Percentiles rank a stretch among this genome's conserved stretches.
phyloP scores from a whole-genome alignment of 1,140 invertebrate genomes.

The Nebria ingens region DNA sequence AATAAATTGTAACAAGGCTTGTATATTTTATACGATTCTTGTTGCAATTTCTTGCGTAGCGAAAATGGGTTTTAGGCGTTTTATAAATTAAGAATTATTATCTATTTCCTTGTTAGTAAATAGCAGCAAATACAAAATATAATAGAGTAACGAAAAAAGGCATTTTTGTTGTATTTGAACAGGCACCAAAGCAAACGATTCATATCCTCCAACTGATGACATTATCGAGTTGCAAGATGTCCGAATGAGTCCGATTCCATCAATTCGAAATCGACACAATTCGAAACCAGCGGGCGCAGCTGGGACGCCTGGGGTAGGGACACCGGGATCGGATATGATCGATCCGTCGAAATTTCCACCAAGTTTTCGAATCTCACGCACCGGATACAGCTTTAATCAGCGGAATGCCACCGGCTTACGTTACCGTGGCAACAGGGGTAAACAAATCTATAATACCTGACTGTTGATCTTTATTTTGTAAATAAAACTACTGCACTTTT shows the following conservation, averaged over 20 bases:
- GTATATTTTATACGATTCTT: no score
- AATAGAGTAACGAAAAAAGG: no score
- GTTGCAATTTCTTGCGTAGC: no score
- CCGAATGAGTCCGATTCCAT: constrained; percentile 71
- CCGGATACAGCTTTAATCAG: constrained; percentile 37
- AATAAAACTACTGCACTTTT: no score
- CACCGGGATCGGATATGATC: constrained; percentile 31
- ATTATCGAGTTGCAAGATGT: constrained; percentile 74
- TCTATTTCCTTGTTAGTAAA: no score
- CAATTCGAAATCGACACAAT: constrained; percentile 57
- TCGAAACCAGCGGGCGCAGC: constrained; percentile 32
- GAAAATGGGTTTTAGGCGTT: no score
- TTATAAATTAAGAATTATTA: no score
- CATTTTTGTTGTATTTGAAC: no score
- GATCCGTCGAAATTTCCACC: constrained; percentile 63
- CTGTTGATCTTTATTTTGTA: no score
- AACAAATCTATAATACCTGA: not conserved
- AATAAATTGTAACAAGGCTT: no score
- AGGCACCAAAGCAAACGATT: constrained; percentile 36
- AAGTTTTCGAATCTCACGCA: constrained; percentile 64
- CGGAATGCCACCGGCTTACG: constrained; percentile 42
- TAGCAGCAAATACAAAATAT: no score
- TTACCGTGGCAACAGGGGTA: constrained; percentile 47
- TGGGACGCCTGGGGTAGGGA: constrained; percentile 26
- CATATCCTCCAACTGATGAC: constrained; percentile 41